Percentiles rank a stretch among this genome's conserved stretches.
phyloP scores from a whole-genome alignment of 2,113 vertebrate species.

The Sebastes fasciatus region DNA sequence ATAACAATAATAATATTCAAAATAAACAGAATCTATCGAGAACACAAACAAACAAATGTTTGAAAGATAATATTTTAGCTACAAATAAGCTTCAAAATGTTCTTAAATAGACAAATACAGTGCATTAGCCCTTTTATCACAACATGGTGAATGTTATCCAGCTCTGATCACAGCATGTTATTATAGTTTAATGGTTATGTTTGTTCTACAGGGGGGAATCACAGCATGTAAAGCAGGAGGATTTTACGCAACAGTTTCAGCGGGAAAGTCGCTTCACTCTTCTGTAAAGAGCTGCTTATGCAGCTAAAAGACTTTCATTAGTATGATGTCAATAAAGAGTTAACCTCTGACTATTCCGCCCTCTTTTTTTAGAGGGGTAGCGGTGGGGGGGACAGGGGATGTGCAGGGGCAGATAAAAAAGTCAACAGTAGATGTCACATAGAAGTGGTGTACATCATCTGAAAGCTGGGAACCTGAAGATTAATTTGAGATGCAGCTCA shows the following conservation, averaged over 20 bases:
- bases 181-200: not conserved
- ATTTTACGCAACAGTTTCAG: conserved; percentile 13
- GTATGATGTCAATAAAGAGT: conserved; percentile 8
- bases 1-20: not conserved
- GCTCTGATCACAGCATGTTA: not conserved
- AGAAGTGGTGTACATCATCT: too few species aligned
- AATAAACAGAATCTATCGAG: not conserved
- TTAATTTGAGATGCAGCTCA: too few species aligned
- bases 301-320: conserved; percentile 1
- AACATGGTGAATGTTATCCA: not conserved
- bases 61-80: not conserved
- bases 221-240: not conserved
- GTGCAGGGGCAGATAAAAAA: too few species aligned
- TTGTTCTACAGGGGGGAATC: conserved; percentile 3
- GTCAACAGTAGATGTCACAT: too few species aligned
- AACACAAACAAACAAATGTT: not conserved
- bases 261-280: not conserved
- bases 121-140: not conserved
- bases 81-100: not conserved
- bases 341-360: not conserved
- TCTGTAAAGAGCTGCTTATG: not conserved
- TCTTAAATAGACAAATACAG: not conserved
- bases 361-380: too few species aligned
- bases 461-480: too few species aligned
- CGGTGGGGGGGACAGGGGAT: too few species aligned